phyloP scores from a whole-genome alignment of 2,797 vertebrate genomes.

The Tapirus indicus region DNA sequence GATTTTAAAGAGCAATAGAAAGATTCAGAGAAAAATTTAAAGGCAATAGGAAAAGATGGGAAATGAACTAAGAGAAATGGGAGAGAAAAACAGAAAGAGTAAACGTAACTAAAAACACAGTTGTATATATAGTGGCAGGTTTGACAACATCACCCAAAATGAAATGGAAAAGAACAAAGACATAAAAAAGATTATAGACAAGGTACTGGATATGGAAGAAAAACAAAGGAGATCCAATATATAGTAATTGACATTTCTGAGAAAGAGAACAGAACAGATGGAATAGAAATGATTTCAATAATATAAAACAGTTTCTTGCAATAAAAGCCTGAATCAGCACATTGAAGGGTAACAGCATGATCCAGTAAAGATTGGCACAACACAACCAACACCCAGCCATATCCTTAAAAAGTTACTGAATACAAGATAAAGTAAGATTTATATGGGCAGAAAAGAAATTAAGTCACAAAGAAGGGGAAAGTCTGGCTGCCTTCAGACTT shows the following conservation, averaged over 20 bases:
- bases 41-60: constrained; percentile 16
- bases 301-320: constrained; percentile 20
- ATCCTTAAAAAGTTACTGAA: constrained; percentile 37
- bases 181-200: constrained; percentile 56
- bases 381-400: neutral
- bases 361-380: neutral
- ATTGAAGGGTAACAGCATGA: neutral
- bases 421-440: constrained; percentile 54
- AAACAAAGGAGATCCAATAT: constrained; percentile 42
- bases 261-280: constrained; percentile 57
- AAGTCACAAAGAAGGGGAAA: constrained; percentile 40
- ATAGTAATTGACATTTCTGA: constrained; percentile 56
- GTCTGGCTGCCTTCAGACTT: constrained; percentile 37
- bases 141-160: constrained; percentile 47
- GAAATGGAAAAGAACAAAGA: constrained; percentile 45
- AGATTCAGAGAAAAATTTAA: constrained; percentile 31
- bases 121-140: neutral
- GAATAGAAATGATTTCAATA: constrained; percentile 70
- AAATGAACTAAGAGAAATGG: neutral
- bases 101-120: constrained; percentile 15
- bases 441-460: constrained; percentile 39
- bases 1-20: constrained; percentile 52
- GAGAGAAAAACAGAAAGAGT: constrained; percentile 23
- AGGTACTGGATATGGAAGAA: constrained; percentile 54
- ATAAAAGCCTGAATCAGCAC: constrained; percentile 48